Evolutionary conservation across 2,797 vertebrate genomes (phyloP), one percentile per base, ranked within the genome.

Genomic region (Coluber constrictor): DNA sequence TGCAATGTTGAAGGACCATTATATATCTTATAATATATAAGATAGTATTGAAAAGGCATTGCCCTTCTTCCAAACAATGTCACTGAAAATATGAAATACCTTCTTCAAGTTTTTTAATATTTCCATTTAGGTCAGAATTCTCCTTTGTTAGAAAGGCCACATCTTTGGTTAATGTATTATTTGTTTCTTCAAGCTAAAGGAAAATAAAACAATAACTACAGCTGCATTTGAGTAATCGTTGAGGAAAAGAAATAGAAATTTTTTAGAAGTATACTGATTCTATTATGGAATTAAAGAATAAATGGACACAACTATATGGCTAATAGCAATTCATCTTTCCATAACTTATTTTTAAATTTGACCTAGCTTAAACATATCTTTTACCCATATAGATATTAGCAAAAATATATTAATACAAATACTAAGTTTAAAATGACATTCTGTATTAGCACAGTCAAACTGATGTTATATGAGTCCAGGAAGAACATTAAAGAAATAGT

Each of bases 121-220:
- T 99, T 95, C 99, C 98, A 88, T 92, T 98, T 92, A 99, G 95
- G 12, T 99, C 99, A 0, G 98, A 74, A 96, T 98, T 99, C 96
- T 99, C 99, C 97, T 98, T 99, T 96, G 98, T 98, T 97, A 99
- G 96, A 96, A 97, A 98, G 97, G 99, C 99, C 95, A 98, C 98
- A 92, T 99, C 99, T 98, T 99, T 99, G 98, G 98, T 99, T 97
- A 99, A 98, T 59, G 98, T 98, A 97, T 96, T 98, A 96, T 99
- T 99, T 56, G 98, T 98, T 95, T 99, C 99, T 97, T 99, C 99
- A 90, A 99, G 98, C 99, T 99, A 96, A 94, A 96, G 9, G 97
- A 74, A 96, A 47, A 96, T 7, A 70, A 92, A 94, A 91, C 32
- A 66, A 1, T 57, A 51, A 54, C 70, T 90, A 66, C n/a, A 86